Base-by-base conservation (phyloP, 2,797 vertebrate species). In the Melanotaenia boesemani region DNA sequence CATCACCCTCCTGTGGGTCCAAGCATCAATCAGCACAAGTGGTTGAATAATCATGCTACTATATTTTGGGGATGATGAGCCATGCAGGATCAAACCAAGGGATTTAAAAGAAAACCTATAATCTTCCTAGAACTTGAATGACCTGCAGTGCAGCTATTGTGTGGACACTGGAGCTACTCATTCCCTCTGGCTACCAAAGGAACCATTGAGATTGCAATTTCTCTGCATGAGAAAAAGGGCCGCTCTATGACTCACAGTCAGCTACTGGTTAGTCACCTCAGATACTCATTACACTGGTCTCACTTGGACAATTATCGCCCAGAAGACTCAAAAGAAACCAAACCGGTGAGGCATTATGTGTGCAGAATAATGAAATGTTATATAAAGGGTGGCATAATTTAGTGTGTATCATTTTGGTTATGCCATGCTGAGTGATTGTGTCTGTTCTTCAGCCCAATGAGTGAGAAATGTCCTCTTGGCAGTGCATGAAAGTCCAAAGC, bases 191-290 rank as follows among this genome's bases (percentile, higher is more conserved):
- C 77, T 77, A 82, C 71, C 37, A 63, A 74, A 77, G 24, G 69
- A 34, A 46, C 59, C 74, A 74, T 52, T 70, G 75, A 84, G 63
- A 65, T 39, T 5, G 48, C 34, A 59, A 67, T 59, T 63, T 77
- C 67, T 77, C 46, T 70, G 67, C 50, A 24, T 66, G 46, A 84
- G 69, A 86, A 79, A 76, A 77, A 28, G 41, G 63, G 44, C 46
- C 5, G 41, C 69, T 74, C 34, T 36, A 60, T 88, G 87, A 90
- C 66, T 91, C 79, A 82, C 44, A 57, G 50, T 3, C 39, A 64
- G 80, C 71, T 48, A 30, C 69, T 37, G 54, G 28, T 90, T 87
- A 90, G 89, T 92, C 90, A 92, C 81, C 79, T 82, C 30, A 34
- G 89, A 88, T 80, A 83, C 80, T 77, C 67, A 39, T 85, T 81